Conservation (phyloP, 1,140 invertebrate species). For the Paraescarpia echinospica region DNA sequence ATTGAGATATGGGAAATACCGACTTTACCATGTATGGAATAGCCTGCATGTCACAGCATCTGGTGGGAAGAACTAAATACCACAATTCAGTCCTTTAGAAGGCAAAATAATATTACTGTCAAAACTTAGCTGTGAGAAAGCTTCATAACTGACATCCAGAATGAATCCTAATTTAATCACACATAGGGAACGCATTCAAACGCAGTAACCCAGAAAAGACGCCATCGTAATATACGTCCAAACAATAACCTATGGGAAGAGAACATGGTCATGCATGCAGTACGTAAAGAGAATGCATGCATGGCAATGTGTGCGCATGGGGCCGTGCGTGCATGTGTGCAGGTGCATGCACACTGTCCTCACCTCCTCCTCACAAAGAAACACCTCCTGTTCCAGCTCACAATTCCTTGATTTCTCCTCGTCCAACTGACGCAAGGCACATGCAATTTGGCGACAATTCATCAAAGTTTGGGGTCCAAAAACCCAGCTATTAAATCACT, state of each 20-base stretch:
- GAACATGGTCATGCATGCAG: neutral
- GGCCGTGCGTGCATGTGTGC: neutral
- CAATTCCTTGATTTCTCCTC: neutral
- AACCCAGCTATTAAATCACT: neutral
- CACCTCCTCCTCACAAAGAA: neutral
- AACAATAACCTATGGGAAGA: neutral
- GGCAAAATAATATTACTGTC: no score
- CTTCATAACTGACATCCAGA: no score
- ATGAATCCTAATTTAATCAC: no score
- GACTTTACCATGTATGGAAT: no score
- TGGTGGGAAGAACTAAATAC: no score
- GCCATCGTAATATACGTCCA: neutral
- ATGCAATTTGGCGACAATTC: neutral
- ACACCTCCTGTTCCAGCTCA: neutral
- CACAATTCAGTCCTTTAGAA: no score
- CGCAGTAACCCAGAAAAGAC: neutral
- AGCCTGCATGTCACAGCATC: no score
- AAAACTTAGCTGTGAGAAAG: no score
- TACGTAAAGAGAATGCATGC: neutral
- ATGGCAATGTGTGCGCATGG: neutral
- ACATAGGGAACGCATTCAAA: neutral
- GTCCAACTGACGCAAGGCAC: neutral
- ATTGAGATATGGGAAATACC: no score
- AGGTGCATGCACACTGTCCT: neutral
- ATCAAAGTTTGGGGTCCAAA: neutral